Percentiles rank a stretch among this genome's conserved stretches.
phyloP scores from a whole-genome alignment of 2,888 invertebrate species.

The Tribolium freemani region DNA sequence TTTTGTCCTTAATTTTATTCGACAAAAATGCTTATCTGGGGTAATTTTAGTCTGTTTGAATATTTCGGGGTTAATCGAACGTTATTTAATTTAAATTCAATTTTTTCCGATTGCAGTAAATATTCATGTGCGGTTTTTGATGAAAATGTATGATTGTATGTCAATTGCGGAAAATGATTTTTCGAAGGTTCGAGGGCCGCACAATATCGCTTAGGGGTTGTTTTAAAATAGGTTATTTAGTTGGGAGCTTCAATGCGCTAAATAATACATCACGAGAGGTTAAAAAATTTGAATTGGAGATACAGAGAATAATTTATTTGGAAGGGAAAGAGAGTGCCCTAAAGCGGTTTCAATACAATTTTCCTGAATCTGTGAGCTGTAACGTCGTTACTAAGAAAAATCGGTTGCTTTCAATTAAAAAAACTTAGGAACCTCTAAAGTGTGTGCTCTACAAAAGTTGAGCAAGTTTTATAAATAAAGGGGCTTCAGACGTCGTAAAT shows the following conservation, averaged over 20 bases:
- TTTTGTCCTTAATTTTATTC: conserved; percentile 33
- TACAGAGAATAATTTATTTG: not conserved
- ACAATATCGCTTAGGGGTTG: not conserved
- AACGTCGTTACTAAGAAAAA: not conserved
- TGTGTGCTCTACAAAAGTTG: conserved; percentile 11
- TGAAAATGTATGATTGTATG: conserved; percentile 26
- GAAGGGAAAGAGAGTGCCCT: not conserved
- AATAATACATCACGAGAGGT: conserved; percentile 15
- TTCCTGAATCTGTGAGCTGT: not conserved
- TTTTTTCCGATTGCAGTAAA: conserved; percentile 10
- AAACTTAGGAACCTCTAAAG: not conserved
- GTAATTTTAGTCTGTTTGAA: not conserved
- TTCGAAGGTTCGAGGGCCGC: not conserved
- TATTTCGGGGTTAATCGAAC: conserved; percentile 8
- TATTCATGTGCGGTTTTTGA: conserved; percentile 28
- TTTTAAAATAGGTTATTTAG: conserved; percentile 4
- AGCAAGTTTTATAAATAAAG: conserved; percentile 26
- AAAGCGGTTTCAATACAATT: not conserved
- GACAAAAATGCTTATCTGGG: not conserved
- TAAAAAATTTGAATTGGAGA: conserved; percentile 24
- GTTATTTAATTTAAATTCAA: not conserved
- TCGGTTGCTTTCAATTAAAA: not conserved
- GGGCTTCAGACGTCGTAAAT: conserved; percentile 21
- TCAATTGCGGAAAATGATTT: conserved; percentile 22
- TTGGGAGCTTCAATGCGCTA: conserved; percentile 1